Conservation (phyloP, 2,888 invertebrate genomes). For the Caradrina clavipalpis region DNA sequence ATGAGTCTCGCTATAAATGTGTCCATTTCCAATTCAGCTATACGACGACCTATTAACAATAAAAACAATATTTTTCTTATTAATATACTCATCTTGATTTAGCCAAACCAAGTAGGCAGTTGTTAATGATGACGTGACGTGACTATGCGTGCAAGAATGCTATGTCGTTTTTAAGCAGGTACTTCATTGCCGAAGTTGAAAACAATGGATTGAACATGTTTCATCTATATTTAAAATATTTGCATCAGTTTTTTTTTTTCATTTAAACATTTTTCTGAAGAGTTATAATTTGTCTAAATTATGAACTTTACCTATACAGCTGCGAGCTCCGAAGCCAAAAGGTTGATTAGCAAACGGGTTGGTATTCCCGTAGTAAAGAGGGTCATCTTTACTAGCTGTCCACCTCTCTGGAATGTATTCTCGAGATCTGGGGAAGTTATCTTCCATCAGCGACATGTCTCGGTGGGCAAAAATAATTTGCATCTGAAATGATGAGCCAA, state of each 20-base stretch:
- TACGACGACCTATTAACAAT: constrained; percentile 85
- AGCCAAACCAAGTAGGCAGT: background rate
- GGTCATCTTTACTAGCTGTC: constrained; percentile 84
- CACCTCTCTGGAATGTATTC: constrained; percentile 95
- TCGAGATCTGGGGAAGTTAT: constrained; percentile 91
- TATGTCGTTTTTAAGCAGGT: background rate
- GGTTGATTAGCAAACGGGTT: constrained; percentile 92
- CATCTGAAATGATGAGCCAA: constrained; percentile 65
- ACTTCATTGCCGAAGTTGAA: background rate
- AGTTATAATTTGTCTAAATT: background rate
- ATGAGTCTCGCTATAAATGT: constrained; percentile 78
- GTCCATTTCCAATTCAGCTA: constrained; percentile 92
- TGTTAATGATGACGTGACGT: background rate
- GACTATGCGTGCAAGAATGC: background rate
- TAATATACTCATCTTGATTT: background rate
- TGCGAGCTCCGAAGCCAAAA: constrained; percentile 93
- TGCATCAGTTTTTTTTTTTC: background rate
- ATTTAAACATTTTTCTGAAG: background rate
- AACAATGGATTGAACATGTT: background rate
- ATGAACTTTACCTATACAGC: constrained; percentile 91
- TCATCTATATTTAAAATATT: background rate
- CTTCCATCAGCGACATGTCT: constrained; percentile 92
- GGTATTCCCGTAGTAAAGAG: constrained; percentile 82
- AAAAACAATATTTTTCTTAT: constrained; percentile 11
- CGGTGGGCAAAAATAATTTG: constrained; percentile 86